A percentile compares a stretch with the other conserved stretches of the same genome.
These are phyloP conservation scores for Telmatochromis sp. DNA, from an alignment of 2,113 vertebrate species.

Conservation along the genomic window DNA sequence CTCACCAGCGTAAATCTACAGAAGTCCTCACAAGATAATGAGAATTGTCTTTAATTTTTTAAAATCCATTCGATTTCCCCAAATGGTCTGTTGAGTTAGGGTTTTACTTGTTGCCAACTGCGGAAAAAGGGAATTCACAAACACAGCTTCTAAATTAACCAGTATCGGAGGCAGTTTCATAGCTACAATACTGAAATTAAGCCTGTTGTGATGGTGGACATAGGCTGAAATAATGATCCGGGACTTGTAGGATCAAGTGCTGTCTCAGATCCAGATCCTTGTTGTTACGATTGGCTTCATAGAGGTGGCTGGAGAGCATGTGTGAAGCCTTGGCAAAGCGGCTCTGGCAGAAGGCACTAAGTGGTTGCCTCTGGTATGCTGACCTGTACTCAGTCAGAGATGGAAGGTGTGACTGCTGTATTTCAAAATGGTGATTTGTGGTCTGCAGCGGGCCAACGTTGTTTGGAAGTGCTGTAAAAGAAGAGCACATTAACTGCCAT, in stretches of 20 bases:
- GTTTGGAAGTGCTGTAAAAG: slow-evolving; percentile 69
- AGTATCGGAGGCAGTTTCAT: not conserved
- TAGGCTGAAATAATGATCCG: slow-evolving; percentile 12
- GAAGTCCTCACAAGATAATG: not conserved
- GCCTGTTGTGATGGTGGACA: not conserved
- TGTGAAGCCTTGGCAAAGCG: slow-evolving; percentile 22
- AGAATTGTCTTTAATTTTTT: slow-evolving; percentile 10
- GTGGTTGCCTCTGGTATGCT: slow-evolving; percentile 44
- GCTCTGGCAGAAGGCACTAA: slow-evolving; percentile 35
- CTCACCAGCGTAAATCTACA: not conserved
- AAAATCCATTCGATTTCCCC: slow-evolving; percentile 1
- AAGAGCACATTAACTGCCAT: slow-evolving; percentile 24
- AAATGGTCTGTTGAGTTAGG: not conserved
- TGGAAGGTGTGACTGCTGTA: not conserved
- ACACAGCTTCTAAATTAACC: not conserved
- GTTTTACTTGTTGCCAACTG: not conserved
- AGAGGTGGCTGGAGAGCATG: slow-evolving; percentile 46
- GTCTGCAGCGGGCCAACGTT: slow-evolving; percentile 63
- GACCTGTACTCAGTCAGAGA: slow-evolving; percentile 49
- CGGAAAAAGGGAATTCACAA: not conserved
- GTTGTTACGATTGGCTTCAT: slow-evolving; percentile 33
- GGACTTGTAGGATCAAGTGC: slow-evolving; percentile 25
- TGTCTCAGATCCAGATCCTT: slow-evolving; percentile 48
- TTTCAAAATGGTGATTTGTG: slow-evolving; percentile 42
- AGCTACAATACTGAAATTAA: not conserved